Evolutionary conservation across 2,888 invertebrate genomes (phyloP), one percentile per base, ranked within the genome.

Genomic region (Plebejus melissa): DNA sequence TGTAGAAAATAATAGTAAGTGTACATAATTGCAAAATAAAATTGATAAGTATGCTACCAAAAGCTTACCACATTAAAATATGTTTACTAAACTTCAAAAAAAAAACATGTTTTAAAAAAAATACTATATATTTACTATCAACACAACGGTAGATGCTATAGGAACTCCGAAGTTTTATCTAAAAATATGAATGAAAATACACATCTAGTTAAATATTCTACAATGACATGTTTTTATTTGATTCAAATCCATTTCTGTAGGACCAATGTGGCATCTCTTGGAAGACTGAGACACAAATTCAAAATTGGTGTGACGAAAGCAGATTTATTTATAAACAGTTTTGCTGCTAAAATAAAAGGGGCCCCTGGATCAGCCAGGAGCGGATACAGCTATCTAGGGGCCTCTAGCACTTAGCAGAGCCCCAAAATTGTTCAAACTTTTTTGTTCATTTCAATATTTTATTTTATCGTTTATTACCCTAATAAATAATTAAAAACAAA

Each of bases 251-350:
- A 79, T 78, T 78, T 76, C 76, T 78, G 72, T 75, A 50, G 79
- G 80, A 82, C 81, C 80, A 80, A 82, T 16, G 3, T 82, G 79
- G 79, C 77, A 82, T 84, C 78, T 82, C 79, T 77, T 83, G 86
- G 85, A 86, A 86, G 86, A 86, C 83, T 80, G 79, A 82, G 79
- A 83, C 77, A 82, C 77, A 70, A 38, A 76, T 32, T 32, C 22
- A 22, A 22, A 32, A 32, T 65, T 60, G 74, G 74, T 77, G 41
- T 72, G 32, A 50, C 22, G 32, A 72, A 32, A 50, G 6, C 22
- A 41, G 32, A 65, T 65, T 71, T 50, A 13, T 1, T 72, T 69
- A 38, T 4, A 69, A 36, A 38, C 46, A 46, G 9, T 46, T 46
- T 46, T 46, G 46, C 46, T 46, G 9, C 46, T 46, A 36, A 16